Evolutionary conservation across 2,888 invertebrate species (phyloP), one percentile per base, ranked within the genome.

Genomic region (Alviniconcha strummeri): DNA sequence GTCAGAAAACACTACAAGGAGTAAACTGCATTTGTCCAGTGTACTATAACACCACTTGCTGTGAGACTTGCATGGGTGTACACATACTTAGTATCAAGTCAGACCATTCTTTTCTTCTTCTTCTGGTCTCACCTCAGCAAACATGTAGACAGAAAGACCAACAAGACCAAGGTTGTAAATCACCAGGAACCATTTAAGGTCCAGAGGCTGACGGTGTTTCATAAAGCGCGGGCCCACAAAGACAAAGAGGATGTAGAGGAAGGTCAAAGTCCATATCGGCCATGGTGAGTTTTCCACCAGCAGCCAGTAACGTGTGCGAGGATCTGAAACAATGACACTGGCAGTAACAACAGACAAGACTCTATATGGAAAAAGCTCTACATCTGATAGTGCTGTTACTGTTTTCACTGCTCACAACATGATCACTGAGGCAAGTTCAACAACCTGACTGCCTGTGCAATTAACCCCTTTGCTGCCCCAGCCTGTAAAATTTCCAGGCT

Each of bases 91-190:
- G n/a, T 79, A 19, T n/a, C 17, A 56, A 60, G 19, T 15, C 19
- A 17, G 19, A 64, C 17, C 13, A 11, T 55, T 9, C 17, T 17
- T 57, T 17, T 52, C 15, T 11, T 60, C 60, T 60, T 11, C 60
- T 11, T 13, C 8, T n/a, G 15, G 2, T 64, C 89, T 90, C 93
- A 96, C 96, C 95, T 97, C 96, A 85, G 96, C 93, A 82, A 96
- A 96, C 92, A 98, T 98, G 91, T 97, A 97, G 5, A 96, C 95
- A 92, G 98, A 98, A 79, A 98, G 94, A 0, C 94, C 94, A 5
- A 97, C 97, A 96, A 98, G 96, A 0, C 96, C 95, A 86, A 98
- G 94, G 94, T 98, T 98, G 93, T 98, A 98, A 5, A 96, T 96
- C 83, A 98, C 96, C 87, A 98, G 94, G 3, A 96, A 93, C 95